These are phyloP conservation scores for Sparus aurata DNA, from an alignment of 2,797 vertebrate genomes.

Conservation along the genomic window DNA sequence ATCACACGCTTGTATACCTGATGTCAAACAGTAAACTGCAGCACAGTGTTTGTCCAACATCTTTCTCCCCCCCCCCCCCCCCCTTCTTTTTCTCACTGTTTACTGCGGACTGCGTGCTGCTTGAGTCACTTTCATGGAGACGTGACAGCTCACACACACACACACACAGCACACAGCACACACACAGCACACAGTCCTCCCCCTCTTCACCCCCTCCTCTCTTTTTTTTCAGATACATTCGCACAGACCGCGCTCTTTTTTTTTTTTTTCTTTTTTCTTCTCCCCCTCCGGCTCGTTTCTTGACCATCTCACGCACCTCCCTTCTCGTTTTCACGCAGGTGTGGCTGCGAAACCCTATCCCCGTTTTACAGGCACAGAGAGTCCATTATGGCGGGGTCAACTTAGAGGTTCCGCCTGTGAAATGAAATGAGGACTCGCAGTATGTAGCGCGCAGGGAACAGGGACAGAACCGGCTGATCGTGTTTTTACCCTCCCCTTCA, in stretches of 20 bases:
- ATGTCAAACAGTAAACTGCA: constrained; percentile 40
- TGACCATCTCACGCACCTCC: constrained; percentile 26
- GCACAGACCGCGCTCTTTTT: not conserved
- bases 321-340: constrained; percentile 53
- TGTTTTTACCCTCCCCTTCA: not conserved
- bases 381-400: constrained; percentile 56
- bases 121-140: constrained; percentile 36
- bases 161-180: constrained; percentile 44
- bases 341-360: constrained; percentile 63
- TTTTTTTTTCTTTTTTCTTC: not conserved
- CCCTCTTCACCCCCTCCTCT: no score
- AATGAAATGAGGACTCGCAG: constrained; percentile 27
- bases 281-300: no score
- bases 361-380: constrained; percentile 52
- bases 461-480: not conserved
- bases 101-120: not conserved
- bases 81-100: constrained; percentile 5
- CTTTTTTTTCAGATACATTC: not conserved
- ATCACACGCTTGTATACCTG: constrained; percentile 39
- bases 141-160: constrained; percentile 56
- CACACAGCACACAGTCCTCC: not conserved
- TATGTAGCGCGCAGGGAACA: constrained; percentile 10
- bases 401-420: constrained; percentile 22
- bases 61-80: no score
- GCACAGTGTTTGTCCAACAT: constrained; percentile 11